phyloP scores from a whole-genome alignment of 2,113 vertebrate genomes.

The Bambusicola thoracicus region DNA sequence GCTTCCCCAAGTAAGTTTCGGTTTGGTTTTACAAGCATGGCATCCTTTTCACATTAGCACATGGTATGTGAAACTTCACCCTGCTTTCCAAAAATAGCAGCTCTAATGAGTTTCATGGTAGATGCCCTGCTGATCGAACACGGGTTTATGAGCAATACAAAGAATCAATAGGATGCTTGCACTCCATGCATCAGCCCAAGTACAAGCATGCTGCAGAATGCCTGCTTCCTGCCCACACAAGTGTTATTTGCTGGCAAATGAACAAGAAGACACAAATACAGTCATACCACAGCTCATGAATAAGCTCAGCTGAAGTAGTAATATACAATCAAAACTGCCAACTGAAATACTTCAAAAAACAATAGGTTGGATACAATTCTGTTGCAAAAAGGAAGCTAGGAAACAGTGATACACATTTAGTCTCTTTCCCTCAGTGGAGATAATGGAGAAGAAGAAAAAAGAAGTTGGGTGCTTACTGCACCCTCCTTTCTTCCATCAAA shows the following conservation, averaged over 20 bases:
- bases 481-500: background rate
- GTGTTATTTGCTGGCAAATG: background rate
- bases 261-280: background rate
- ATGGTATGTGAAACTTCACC: background rate
- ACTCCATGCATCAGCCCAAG: background rate
- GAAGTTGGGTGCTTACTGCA: background rate
- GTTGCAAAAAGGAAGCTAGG: background rate
- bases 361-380: background rate
- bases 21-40: slow-evolving; percentile 48
- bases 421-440: background rate
- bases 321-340: background rate
- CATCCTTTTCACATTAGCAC: slow-evolving; percentile 54
- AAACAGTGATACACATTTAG: background rate
- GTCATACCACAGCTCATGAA: background rate
- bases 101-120: slow-evolving; percentile 49
- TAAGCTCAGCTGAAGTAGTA: background rate
- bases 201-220: background rate
- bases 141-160: slow-evolving; percentile 32
- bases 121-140: slow-evolving; percentile 12
- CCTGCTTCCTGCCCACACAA: slow-evolving; percentile 7
- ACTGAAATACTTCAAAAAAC: background rate
- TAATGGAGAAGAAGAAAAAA: background rate
- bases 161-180: background rate
- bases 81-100: slow-evolving; percentile 26
- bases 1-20: slow-evolving; percentile 2